Percentiles rank a stretch among this genome's conserved stretches.
These are phyloP conservation scores for Mechanitis mazaeus DNA, from an alignment of 2,888 invertebrate species.

Conservation along the genomic window DNA sequence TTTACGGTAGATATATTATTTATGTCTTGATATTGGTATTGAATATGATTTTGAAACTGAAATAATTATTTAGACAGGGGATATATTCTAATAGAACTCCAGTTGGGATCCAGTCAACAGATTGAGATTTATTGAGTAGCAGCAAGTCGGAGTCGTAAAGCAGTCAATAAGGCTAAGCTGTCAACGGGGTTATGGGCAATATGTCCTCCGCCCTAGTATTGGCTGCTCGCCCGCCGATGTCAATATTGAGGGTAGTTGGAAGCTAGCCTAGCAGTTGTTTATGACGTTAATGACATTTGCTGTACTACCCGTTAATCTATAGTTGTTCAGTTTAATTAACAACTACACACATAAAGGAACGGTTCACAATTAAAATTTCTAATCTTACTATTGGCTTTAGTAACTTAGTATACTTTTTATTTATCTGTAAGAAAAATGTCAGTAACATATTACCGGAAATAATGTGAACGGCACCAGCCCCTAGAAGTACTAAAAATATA, in stretches of 20 bases:
- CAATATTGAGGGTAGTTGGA: conserved; percentile 12
- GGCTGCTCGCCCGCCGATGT: conserved; percentile 17
- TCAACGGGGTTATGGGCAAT: conserved; percentile 19
- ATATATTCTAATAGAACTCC: conserved; percentile 11
- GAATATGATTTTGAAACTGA: neutral
- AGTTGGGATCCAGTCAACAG: neutral
- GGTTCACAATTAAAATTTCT: too few relatives aligned
- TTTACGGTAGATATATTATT: neutral
- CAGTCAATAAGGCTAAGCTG: conserved; percentile 34
- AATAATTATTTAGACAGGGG: conserved; percentile 8
- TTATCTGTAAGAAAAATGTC: neutral
- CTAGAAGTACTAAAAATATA: neutral
- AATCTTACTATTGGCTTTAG: too few relatives aligned
- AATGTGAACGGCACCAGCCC: neutral
- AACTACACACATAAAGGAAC: neutral
- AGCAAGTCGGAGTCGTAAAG: conserved; percentile 30
- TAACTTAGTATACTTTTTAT: neutral
- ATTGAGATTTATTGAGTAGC: conserved; percentile 26
- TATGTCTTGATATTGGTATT: neutral
- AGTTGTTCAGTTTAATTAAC: neutral
- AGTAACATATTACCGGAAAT: neutral
- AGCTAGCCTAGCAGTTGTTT: conserved; percentile 1
- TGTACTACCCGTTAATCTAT: neutral
- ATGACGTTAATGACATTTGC: neutral
- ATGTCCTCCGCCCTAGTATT: conserved; percentile 13